Percentiles rank a stretch among this genome's conserved stretches.
Evolutionary conservation across 2,797 vertebrate species (phyloP).

Genomic region (Oreortyx pictus): DNA sequence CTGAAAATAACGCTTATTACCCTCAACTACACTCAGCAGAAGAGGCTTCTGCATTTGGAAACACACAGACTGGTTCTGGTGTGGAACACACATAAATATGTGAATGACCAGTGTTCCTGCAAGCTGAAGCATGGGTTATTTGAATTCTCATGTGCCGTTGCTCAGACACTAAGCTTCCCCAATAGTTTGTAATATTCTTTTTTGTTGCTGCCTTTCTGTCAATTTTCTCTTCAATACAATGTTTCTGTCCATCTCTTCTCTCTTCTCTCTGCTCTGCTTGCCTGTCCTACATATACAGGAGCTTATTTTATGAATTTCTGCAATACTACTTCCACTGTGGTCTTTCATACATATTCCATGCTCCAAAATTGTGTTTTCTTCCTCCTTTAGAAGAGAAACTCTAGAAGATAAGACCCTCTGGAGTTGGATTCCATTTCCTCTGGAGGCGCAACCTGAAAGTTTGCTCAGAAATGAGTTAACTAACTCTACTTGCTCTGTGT

Average conservation of each 20-base stretch:
- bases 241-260: not conserved
- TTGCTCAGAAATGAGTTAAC: not conserved
- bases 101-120: conserved; percentile 3
- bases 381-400: not conserved
- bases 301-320: not conserved
- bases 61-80: not conserved
- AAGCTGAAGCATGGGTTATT: not conserved
- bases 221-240: not conserved
- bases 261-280: not conserved
- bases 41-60: conserved; percentile 20
- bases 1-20: not conserved
- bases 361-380: not conserved
- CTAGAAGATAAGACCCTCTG: no score
- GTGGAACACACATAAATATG: not conserved
- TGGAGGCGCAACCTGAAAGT: not conserved
- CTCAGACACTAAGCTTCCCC: not conserved
- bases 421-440: not conserved
- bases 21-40: not conserved
- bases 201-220: not conserved
- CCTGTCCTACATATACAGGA: not conserved
- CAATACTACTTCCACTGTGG: not conserved
- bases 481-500: not conserved
- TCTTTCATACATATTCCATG: not conserved
- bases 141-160: conserved; percentile 21
- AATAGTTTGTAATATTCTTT: not conserved